Evolutionary conservation across 2,797 vertebrate species (phyloP), one percentile per base, ranked within the genome.

Genomic region (Aulostomus chinensis): DNA sequence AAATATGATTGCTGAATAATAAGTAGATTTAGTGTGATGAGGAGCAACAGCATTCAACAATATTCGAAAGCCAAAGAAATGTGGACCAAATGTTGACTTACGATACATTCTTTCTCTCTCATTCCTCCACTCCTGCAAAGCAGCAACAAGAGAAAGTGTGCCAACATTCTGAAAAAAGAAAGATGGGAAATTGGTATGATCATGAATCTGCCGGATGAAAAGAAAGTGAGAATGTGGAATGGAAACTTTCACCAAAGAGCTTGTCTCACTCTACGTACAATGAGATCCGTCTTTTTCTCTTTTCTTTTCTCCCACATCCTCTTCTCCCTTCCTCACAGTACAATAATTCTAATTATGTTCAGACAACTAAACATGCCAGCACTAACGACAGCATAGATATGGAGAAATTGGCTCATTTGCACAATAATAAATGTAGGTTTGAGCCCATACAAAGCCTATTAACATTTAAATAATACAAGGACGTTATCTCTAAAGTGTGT

Each of bases 391-490:
- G 80, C 69, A 72, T 53, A 82, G 86, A 88, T 86, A 86, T 64
- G 78, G 53, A 69, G 66, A 82, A 87, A 87, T 90, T 85, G 74
- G 81, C 79, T 88, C 66, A 89, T 88, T 89, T 88, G 81, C 87
- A 89, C 86, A 86, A 87, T 84, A 87, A 90, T 88, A 88, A 83
- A 85, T 85, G 77, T 85, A 80, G 68, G 77, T 88, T 88, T 74
- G 76, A 85, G 80, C 81, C 83, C 76, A 84, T 81, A 79, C 68
- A 88, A 88, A 87, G 78, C 70, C 76, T 77, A 90, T 90, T 89
- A 89, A 86, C 79, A 89, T 87, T 90, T 88, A 86, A 88, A 87
- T 88, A 80, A 87, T 86, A 90, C 84, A 84, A 85, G 76, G 72
- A 67, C 32, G 67, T 86, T 88, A 89, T 88, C 86, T 82, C 54